phyloP scores from a whole-genome alignment of 2,797 vertebrate genomes.

The Micropoecilia bifurca region DNA sequence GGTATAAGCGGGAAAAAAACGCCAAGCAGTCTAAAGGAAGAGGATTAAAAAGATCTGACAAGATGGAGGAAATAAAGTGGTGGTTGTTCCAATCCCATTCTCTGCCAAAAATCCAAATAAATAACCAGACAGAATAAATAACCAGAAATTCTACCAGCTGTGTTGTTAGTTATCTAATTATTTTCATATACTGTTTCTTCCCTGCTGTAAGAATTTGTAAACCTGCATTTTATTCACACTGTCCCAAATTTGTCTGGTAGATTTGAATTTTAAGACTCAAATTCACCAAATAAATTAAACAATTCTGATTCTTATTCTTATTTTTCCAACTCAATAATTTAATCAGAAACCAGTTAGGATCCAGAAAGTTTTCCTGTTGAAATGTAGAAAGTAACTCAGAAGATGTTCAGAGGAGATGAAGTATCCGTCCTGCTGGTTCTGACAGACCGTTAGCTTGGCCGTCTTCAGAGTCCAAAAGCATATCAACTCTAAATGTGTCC shows the following conservation, averaged over 20 bases:
- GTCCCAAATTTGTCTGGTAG: too few relatives aligned
- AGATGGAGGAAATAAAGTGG: neutral
- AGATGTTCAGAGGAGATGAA: neutral
- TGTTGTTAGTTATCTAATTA: too few relatives aligned
- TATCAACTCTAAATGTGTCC: constrained; percentile 61
- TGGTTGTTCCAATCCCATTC: too few relatives aligned
- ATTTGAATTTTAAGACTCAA: too few relatives aligned
- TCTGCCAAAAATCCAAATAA: too few relatives aligned
- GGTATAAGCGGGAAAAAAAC: neutral
- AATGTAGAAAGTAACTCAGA: neutral
- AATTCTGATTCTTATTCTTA: too few relatives aligned
- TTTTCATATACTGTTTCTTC: too few relatives aligned
- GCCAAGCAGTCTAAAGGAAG: neutral
- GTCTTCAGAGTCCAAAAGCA: constrained; percentile 46
- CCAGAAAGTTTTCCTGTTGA: neutral
- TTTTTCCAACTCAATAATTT: neutral
- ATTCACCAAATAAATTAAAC: too few relatives aligned
- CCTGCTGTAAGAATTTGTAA: too few relatives aligned
- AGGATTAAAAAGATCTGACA: neutral
- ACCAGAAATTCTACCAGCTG: too few relatives aligned
- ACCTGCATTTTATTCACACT: too few relatives aligned
- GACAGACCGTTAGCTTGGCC: constrained; percentile 23
- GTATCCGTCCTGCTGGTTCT: neutral
- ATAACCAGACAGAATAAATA: too few relatives aligned
- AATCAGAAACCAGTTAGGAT: neutral